Conservation (phyloP, 2,113 vertebrate genomes). For the Neodon shergylaensis region DNA sequence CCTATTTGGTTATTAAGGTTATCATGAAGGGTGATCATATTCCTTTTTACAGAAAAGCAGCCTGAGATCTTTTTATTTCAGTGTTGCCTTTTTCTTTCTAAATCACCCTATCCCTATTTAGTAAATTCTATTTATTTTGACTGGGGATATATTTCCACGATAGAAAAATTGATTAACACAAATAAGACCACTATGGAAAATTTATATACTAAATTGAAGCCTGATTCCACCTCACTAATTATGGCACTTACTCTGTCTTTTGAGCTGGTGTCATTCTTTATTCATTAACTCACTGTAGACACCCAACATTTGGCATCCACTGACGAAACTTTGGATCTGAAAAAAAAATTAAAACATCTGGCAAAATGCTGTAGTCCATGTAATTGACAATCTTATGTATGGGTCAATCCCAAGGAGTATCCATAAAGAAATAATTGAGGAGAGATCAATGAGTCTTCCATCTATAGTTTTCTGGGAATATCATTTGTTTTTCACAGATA, state of each 20-base stretch:
- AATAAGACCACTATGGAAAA: neutral
- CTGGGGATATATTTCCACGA: neutral
- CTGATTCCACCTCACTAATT: neutral
- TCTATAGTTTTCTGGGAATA: neutral
- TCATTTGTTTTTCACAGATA: neutral
- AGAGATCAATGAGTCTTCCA: too few species aligned
- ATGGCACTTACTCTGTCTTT: neutral
- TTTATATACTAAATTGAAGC: neutral
- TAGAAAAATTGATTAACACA: neutral
- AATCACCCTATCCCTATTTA: neutral
- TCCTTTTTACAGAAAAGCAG: neutral
- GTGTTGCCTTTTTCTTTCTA: neutral
- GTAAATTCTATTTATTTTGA: neutral
- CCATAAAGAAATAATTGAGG: neutral
- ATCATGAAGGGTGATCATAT: neutral
- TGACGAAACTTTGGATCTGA: neutral
- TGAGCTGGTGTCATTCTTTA: neutral
- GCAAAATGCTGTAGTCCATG: rapidly evolving
- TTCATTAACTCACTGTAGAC: neutral
- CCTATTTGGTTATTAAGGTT: neutral
- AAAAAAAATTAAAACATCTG: neutral
- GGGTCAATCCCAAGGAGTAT: neutral
- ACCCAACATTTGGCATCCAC: neutral
- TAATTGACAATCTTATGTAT: neutral
- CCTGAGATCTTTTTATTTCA: neutral